Conservation (phyloP, 2,888 invertebrate species). For the Odontocolon sp. region DNA sequence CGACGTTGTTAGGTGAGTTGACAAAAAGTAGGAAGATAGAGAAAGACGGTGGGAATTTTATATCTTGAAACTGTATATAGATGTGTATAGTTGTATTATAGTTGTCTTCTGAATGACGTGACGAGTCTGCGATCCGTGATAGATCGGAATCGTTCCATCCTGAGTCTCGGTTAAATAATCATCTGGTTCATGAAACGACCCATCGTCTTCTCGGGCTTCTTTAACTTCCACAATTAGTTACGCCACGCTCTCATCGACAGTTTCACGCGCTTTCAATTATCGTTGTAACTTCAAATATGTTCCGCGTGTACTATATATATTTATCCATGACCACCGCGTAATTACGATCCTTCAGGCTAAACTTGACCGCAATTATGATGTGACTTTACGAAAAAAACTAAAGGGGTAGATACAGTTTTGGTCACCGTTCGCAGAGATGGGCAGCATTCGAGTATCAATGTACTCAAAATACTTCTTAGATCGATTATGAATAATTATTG, state of each 20-base stretch:
- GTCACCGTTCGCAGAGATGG: too few species aligned
- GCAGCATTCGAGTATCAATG: too few species aligned
- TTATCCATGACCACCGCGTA: neutral
- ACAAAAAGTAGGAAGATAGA: neutral
- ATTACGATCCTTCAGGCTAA: too few species aligned
- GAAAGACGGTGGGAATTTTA: neutral
- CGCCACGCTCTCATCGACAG: slow-evolving; percentile 36
- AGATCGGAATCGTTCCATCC: slow-evolving; percentile 5
- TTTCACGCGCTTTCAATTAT: slow-evolving; percentile 58
- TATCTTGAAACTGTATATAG: neutral
- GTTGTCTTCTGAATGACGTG: neutral
- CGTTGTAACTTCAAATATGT: slow-evolving; percentile 40
- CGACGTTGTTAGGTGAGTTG: slow-evolving; percentile 73
- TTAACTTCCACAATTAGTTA: slow-evolving; percentile 49
- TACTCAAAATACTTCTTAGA: too few species aligned
- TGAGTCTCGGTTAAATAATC: slow-evolving; percentile 15
- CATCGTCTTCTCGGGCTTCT: neutral
- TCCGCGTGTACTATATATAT: slow-evolving; percentile 11
- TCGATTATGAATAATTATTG: too few species aligned
- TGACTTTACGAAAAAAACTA: neutral
- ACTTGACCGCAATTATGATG: too few species aligned
- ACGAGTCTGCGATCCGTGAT: slow-evolving; percentile 1
- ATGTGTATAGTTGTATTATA: neutral
- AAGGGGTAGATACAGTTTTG: too few species aligned
- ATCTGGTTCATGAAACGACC: neutral